These are phyloP conservation scores for Nesospiza acunhae DNA, from an alignment of 2,113 vertebrate genomes.

Conservation along the genomic window DNA sequence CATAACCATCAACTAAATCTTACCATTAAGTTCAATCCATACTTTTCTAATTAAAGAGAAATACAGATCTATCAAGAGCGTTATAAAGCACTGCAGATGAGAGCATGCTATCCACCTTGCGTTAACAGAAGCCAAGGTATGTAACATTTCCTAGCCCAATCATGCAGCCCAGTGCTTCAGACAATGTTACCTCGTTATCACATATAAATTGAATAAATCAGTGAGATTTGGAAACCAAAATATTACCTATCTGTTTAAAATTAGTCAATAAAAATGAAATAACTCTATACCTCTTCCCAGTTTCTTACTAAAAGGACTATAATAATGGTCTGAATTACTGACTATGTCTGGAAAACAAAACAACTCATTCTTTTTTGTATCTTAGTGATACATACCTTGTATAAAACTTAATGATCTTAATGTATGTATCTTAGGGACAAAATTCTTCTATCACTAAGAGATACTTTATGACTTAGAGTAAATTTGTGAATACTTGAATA, in stretches of 20 bases:
- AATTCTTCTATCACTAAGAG: not conserved
- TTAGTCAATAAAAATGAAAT: not conserved
- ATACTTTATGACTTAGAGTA: not conserved
- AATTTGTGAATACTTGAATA: not conserved
- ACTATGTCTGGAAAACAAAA: not conserved
- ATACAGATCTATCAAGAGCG: not conserved
- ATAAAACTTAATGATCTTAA: not conserved
- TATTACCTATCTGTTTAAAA: not conserved
- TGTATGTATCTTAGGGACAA: not conserved
- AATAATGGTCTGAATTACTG: not conserved
- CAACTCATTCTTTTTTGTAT: not conserved
- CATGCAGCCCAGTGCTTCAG: not conserved
- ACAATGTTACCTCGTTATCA: rapidly evolving
- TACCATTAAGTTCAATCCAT: not conserved
- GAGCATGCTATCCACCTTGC: not conserved
- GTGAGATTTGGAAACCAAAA: not conserved
- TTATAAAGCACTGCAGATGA: not conserved
- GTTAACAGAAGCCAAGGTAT: not conserved
- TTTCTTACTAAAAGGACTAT: not conserved
- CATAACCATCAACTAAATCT: not conserved
- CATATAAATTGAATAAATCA: not conserved
- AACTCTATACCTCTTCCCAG: not conserved
- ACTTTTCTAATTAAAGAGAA: not conserved
- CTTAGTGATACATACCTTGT: not conserved
- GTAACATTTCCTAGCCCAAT: not conserved